Conservation (phyloP, 92 coral and sea anemone genomes). For the Paragorgia papillata region DNA sequence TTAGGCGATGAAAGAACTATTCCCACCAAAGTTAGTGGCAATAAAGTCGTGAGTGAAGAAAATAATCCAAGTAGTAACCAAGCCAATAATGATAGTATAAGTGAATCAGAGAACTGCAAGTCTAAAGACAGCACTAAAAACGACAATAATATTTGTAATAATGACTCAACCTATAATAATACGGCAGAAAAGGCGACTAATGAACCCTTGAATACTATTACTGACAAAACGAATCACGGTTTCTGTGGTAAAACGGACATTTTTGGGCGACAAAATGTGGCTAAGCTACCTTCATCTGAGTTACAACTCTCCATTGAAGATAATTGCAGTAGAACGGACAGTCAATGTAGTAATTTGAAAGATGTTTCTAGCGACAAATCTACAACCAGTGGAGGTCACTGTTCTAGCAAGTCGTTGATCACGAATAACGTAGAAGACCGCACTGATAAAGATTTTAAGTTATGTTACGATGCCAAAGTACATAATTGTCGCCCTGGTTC, state of each 20-base stretch:
- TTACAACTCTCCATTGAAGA: neutral
- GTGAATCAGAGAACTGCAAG: neutral
- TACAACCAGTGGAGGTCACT: neutral
- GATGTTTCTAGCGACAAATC: neutral
- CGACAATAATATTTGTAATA: neutral
- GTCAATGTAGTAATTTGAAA: neutral
- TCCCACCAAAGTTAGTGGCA: neutral
- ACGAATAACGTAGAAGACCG: neutral
- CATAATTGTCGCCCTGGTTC: conserved; percentile 60
- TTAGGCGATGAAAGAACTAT: no score
- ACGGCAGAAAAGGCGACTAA: neutral
- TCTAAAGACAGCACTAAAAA: neutral
- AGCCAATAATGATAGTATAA: neutral
- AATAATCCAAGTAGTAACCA: neutral
- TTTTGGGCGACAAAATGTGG: neutral
- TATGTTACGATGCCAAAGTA: conserved; percentile 25
- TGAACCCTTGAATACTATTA: neutral
- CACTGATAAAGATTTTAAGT: neutral
- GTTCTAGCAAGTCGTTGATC: neutral
- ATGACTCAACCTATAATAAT: neutral
- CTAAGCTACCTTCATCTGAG: neutral
- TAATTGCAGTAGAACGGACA: neutral
- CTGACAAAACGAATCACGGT: neutral
- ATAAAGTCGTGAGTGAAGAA: neutral
- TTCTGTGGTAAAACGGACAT: neutral